Percentiles rank a stretch among this genome's conserved stretches.
Evolutionary conservation across 2,888 invertebrate genomes (phyloP).

Genomic region (Campoletis raptor): DNA sequence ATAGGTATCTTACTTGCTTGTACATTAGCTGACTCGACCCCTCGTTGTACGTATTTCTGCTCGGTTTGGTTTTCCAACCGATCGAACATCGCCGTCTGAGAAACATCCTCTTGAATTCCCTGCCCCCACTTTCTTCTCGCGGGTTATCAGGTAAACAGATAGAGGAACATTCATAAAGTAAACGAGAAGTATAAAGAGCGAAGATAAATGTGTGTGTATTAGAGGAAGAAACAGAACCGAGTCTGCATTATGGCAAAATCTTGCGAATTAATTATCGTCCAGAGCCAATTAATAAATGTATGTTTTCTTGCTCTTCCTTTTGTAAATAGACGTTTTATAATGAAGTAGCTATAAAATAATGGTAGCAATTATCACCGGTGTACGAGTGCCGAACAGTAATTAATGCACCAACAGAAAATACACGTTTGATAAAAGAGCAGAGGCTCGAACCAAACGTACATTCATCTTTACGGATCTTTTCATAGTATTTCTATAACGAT

Average conservation of each 20-base stretch:
- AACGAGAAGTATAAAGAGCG: conserved; percentile 73
- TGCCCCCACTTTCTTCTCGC: conserved; percentile 57
- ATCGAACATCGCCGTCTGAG: conserved; percentile 78
- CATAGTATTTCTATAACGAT: not conserved
- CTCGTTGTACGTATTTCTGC: conserved; percentile 75
- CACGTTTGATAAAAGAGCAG: not conserved
- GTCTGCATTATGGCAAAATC: conserved; percentile 56
- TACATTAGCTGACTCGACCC: conserved; percentile 76
- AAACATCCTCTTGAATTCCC: conserved; percentile 54
- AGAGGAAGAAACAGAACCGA: conserved; percentile 35
- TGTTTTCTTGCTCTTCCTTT: conserved; percentile 42
- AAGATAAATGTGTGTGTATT: not conserved
- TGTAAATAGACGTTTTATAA: conserved; percentile 21
- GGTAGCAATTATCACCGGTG: conserved; percentile 32
- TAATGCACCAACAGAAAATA: conserved; percentile 3
- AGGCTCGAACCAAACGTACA: conserved; percentile 19
- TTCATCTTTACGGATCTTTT: not conserved
- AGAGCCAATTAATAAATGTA: conserved; percentile 59
- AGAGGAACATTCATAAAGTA: conserved; percentile 81
- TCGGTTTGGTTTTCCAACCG: conserved; percentile 81
- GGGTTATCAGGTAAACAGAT: conserved; percentile 81
- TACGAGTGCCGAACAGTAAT: conserved; percentile 27
- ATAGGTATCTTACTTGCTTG: conserved; percentile 57
- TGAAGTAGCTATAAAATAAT: conserved; percentile 40
- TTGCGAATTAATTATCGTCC: conserved; percentile 58